Evolutionary conservation across 2,797 vertebrate species (phyloP).

Genomic region (Typhlichthys eigenmanni): DNA sequence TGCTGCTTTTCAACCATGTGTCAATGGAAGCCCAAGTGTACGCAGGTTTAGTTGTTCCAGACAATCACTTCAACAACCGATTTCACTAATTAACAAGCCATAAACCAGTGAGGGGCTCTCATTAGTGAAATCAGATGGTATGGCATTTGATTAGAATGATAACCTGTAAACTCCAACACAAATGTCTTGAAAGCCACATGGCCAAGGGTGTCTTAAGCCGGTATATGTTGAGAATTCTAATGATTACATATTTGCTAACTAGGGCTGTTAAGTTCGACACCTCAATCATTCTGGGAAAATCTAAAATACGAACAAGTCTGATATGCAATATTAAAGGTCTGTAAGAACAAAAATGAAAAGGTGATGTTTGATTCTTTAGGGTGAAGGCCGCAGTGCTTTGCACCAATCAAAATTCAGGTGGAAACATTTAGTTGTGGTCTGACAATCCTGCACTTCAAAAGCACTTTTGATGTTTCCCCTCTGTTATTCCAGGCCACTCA

Average conservation of each 20-base stretch:
- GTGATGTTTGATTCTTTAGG: conserved; percentile 3
- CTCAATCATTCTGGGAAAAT: conserved; percentile 12
- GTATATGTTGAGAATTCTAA: conserved; percentile 1
- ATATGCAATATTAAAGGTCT: conserved; percentile 6
- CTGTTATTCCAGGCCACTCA: conserved; percentile 73
- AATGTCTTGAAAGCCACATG: too few relatives aligned
- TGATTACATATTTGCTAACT: conserved; percentile 22
- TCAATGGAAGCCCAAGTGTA: too few relatives aligned
- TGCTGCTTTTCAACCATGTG: conserved; percentile 7
- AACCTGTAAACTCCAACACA: too few relatives aligned
- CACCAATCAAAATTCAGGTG: conserved; percentile 71
- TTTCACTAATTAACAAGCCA: too few relatives aligned
- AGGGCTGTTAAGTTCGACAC: conserved; percentile 3
- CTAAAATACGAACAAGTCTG: conserved; percentile 17
- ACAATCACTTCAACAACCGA: too few relatives aligned
- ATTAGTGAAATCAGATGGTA: too few relatives aligned
- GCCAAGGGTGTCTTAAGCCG: too few relatives aligned
- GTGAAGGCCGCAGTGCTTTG: conserved; percentile 16
- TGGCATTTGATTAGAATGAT: too few relatives aligned
- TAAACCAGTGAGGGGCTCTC: too few relatives aligned
- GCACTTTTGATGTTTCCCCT: conserved; percentile 76
- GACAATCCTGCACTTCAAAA: conserved; percentile 72
- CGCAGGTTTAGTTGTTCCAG: too few relatives aligned
- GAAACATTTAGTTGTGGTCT: conserved; percentile 71
- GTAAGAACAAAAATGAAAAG: conserved; percentile 8